Evolutionary conservation across 2,797 vertebrate genomes (phyloP).

Genomic region (Loriculus beryllinus): DNA sequence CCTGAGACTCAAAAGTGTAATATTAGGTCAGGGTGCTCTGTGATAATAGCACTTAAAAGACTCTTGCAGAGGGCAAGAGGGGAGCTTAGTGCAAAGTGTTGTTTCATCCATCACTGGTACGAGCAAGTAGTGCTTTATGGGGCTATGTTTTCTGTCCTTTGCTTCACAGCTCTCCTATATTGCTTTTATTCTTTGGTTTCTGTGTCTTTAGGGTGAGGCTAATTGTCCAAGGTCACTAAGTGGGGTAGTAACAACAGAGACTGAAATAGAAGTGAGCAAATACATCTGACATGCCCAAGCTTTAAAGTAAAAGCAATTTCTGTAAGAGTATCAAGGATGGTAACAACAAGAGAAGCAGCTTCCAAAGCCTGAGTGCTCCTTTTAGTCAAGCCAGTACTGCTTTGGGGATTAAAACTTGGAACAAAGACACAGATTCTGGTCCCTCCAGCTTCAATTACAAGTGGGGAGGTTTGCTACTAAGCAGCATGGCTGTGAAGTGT

Average conservation of each 20-base stretch:
- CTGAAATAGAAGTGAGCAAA: background rate
- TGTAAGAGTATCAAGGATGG: background rate
- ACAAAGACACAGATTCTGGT: background rate
- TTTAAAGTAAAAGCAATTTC: background rate
- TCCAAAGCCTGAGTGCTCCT: background rate
- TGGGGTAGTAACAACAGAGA: background rate
- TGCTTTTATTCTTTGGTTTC: background rate
- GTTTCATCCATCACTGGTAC: background rate
- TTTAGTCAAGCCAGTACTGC: background rate
- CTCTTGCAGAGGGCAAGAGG: background rate
- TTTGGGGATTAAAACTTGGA: background rate
- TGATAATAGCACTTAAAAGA: background rate
- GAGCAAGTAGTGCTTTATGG: background rate
- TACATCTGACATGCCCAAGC: background rate
- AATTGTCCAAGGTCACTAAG: background rate
- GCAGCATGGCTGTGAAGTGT: background rate
- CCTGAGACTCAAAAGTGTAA: background rate
- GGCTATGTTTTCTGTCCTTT: background rate
- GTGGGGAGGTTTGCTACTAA: background rate
- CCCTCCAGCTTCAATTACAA: background rate
- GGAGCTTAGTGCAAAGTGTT: background rate
- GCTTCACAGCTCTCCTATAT: background rate
- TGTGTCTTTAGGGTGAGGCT: background rate
- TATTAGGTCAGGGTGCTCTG: background rate
- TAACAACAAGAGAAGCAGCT: background rate